Conservation (phyloP, 2,797 vertebrate species). For the Myotis planiceps region DNA sequence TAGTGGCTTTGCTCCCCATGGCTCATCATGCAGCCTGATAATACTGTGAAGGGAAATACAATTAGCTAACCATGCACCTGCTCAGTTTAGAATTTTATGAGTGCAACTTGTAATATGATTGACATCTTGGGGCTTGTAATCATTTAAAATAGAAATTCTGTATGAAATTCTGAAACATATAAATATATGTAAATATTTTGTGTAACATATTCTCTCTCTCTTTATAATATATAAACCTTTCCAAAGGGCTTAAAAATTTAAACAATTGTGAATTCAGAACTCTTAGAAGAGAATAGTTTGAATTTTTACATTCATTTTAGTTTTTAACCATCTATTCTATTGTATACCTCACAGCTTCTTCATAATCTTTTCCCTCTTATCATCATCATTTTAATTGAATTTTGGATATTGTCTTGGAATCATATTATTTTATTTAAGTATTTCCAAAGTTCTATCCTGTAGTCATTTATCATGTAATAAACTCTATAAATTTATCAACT, state of each 20-base stretch:
- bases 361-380: neutral
- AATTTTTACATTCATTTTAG: constrained; percentile 34
- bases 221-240: neutral
- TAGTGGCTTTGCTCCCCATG: constrained; percentile 57
- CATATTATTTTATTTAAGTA: neutral
- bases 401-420: neutral
- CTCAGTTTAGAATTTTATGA: constrained; percentile 59
- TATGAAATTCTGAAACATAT: neutral
- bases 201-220: neutral
- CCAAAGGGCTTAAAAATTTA: neutral
- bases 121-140: constrained; percentile 2
- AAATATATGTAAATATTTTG: constrained; percentile 24
- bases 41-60: constrained; percentile 65
- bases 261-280: neutral
- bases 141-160: constrained; percentile 53
- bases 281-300: neutral
- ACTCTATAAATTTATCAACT: neutral
- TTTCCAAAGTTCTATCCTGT: constrained; percentile 21
- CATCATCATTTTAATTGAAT: neutral
- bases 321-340: neutral
- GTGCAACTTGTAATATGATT: constrained; percentile 31
- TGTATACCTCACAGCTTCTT: neutral
- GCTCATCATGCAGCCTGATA: constrained; percentile 58
- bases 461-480: neutral
- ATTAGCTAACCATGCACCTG: constrained; percentile 73